Base-by-base conservation (phyloP, 2,797 vertebrate species). In the Myripristis jacobus region DNA sequence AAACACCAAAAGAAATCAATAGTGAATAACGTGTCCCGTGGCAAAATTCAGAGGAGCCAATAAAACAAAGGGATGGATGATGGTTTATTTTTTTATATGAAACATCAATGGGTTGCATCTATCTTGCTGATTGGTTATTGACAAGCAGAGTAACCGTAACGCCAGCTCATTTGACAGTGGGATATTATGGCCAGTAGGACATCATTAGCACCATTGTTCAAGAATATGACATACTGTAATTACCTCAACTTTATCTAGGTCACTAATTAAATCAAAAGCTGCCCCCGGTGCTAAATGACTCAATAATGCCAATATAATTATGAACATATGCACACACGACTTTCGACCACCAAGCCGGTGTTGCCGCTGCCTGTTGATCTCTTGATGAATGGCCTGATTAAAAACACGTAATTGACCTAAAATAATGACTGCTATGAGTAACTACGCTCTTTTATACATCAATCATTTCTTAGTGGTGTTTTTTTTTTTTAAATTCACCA, bases 211-310 rank as follows among this genome's bases (percentile, higher is more conserved):
- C 93, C 93, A 92, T 89, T 93, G 94, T 94, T 93, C 71, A 91
- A 91, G 95, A 96, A 97, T 97, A 98, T 96, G 96, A 96, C 96
- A 96, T 93, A 94, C 91, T 92, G 93, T 91, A 94, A 93, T 94
- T 88, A 94, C 95, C 92, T 93, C 92, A 91, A 93, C 95, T 87
- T 94, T 95, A 97, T 96, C 95, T 93, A 93, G 95, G 96, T 93
- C 94, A 93, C 93, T 67, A 91, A 96, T 96, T 95, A 95, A 96
- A 96, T 94, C 90, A 92, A 93, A 94, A 94, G 82, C 78, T 87
- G 95, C 95, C 95, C 92, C 77, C 80, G 92, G 95, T 93, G 92
- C 48, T 78, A 93, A 94, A 93, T 91, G 83, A 93, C 89, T 90
- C 95, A 89, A 94, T 96, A 95, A 94, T 91, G 95, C 94, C 95